A percentile compares a stretch with the other conserved stretches of the same genome.
Conservation (phyloP, 2,797 vertebrate genomes). For the Spinus olivaceus region DNA sequence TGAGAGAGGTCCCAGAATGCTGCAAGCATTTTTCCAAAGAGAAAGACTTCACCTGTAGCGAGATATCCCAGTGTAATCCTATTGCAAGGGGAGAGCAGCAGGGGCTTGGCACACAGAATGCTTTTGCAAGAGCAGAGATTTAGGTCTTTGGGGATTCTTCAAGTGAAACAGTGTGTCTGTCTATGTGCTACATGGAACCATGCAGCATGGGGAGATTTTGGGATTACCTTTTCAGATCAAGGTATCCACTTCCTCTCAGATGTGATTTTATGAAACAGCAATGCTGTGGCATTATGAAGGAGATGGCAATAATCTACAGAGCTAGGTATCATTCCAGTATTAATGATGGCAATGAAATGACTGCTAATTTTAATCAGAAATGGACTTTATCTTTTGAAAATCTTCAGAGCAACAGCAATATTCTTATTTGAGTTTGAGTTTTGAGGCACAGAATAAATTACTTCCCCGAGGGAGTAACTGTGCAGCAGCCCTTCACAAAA, state of each 20-base stretch:
- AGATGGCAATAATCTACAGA: not conserved
- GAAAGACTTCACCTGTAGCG: not conserved
- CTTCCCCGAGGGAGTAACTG: not conserved
- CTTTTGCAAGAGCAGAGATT: not conserved
- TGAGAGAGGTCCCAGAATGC: not conserved
- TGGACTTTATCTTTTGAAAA: not conserved
- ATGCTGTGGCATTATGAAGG: not conserved
- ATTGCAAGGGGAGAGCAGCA: not conserved
- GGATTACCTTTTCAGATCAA: not conserved
- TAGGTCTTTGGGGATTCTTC: not conserved
- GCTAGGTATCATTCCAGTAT: not conserved
- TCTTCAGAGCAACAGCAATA: not conserved
- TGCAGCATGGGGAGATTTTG: not conserved
- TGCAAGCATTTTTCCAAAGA: not conserved
- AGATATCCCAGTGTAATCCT: not conserved
- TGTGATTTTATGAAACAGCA: not conserved
- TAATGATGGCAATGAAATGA: not conserved
- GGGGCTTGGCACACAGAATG: not conserved
- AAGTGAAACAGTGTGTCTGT: not conserved
- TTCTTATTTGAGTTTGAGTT: not conserved
- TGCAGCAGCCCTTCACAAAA: not conserved
- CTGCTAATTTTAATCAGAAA: not conserved
- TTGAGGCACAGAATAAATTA: not conserved
- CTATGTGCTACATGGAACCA: not conserved
- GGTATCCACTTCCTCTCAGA: not conserved